phyloP scores from a whole-genome alignment of 2,797 vertebrate species.

The Argyrosomus regius region DNA sequence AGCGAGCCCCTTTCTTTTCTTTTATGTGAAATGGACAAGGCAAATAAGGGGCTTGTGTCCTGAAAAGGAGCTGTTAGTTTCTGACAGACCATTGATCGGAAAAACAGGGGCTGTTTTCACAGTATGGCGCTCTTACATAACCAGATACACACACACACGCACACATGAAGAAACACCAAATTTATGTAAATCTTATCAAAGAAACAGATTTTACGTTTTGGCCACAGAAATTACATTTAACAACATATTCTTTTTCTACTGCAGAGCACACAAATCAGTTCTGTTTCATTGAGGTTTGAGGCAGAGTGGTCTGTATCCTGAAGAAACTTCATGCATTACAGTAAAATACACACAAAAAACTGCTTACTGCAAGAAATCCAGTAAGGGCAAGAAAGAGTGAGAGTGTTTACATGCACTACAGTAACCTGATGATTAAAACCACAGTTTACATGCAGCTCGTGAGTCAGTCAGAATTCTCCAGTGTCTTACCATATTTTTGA shows the following conservation, averaged over 20 bases:
- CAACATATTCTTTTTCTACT: conserved; percentile 16
- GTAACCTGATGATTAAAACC: neutral
- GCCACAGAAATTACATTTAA: conserved; percentile 5
- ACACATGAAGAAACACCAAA: conserved; percentile 17
- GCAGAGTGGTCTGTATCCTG: neutral
- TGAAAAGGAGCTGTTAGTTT: conserved; percentile 69
- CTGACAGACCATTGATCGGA: conserved; percentile 72
- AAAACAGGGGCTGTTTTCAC: conserved; percentile 70
- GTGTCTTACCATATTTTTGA: neutral
- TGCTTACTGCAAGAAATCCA: neutral
- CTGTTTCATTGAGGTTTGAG: neutral
- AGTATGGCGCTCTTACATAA: conserved; percentile 65
- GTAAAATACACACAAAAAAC: neutral
- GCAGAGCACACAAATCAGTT: conserved; percentile 6
- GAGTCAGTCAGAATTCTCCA: neutral
- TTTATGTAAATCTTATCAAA: conserved; percentile 28
- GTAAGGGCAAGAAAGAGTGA: neutral
- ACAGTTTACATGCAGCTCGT: neutral
- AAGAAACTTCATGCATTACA: too few species aligned
- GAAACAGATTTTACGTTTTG: conserved; percentile 40
- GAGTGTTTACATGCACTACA: neutral
- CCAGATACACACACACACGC: conserved; percentile 16
- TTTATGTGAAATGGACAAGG: conserved; percentile 63
- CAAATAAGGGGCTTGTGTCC: conserved; percentile 73
- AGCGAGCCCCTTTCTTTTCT: conserved; percentile 51